A percentile compares a stretch with the other conserved stretches of the same genome.
Conservation (phyloP, 2,113 vertebrate species). For the Bufo gargarizans region DNA sequence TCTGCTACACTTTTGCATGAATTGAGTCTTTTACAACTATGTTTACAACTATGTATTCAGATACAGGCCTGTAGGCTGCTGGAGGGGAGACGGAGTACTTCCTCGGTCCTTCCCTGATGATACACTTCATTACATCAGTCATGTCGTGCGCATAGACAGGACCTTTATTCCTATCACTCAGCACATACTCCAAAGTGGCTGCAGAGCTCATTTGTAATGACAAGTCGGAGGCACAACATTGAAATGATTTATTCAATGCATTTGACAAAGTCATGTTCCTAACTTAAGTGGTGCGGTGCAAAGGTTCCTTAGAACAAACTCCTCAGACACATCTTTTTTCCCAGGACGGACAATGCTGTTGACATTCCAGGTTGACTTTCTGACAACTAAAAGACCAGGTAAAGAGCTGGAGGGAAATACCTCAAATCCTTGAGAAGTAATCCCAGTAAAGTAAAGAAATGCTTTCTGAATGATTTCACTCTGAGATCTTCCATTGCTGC, state of each 20-base stretch:
- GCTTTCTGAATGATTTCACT: constrained; percentile 23
- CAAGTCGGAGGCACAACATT: constrained; percentile 41
- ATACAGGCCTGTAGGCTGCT: constrained; percentile 29
- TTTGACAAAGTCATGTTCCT: constrained; percentile 56
- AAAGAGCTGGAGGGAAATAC: constrained; percentile 57
- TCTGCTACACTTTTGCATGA: not conserved
- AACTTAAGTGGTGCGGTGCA: constrained; percentile 46
- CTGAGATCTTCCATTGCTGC: not conserved
- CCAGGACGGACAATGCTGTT: constrained; percentile 47
- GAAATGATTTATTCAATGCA: constrained; percentile 49
- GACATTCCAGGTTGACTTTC: constrained; percentile 54
- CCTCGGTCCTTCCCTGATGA: constrained; percentile 20
- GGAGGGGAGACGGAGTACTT: constrained; percentile 27
- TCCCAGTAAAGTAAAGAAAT: constrained; percentile 34
- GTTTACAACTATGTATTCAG: not conserved
- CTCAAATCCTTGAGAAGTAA: constrained; percentile 44
- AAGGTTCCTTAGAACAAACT: constrained; percentile 42
- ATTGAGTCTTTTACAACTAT: not conserved
- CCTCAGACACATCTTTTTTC: constrained; percentile 14
- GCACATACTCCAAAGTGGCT: constrained; percentile 43
- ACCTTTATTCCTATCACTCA: constrained; percentile 51
- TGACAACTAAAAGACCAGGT: constrained; percentile 41
- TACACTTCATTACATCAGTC: constrained; percentile 44
- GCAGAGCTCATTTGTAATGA: constrained; percentile 54
- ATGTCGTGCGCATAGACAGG: constrained; percentile 21